Evolutionary conservation across 2,113 vertebrate genomes (phyloP).

Genomic region (Heloderma charlesbogerti): DNA sequence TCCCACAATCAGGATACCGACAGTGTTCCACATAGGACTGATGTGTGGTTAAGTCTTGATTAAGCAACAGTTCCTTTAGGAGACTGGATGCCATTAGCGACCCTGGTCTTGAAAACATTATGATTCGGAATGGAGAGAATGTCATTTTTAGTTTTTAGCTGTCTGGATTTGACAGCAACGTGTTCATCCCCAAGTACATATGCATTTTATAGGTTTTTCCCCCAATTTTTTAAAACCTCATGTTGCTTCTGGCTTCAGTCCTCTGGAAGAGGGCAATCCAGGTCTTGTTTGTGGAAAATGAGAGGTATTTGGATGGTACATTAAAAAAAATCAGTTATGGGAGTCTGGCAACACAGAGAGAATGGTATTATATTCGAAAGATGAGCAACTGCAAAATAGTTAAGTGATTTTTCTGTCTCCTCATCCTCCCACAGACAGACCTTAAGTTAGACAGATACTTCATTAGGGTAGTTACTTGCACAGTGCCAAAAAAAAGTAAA

Average conservation of each 20-base stretch:
- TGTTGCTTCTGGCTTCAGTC: not conserved
- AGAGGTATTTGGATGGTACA: constrained; percentile 8
- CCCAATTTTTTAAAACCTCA: not conserved
- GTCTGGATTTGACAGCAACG: not conserved
- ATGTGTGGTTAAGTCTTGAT: not conserved
- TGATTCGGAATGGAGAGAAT: not conserved
- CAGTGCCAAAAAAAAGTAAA: not conserved
- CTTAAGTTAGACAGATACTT: not conserved
- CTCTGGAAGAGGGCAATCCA: constrained; percentile 1
- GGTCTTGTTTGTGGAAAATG: constrained; percentile 19
- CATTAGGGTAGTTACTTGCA: not conserved
- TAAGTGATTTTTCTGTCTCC: not conserved
- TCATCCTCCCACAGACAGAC: not conserved
- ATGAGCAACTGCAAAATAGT: not conserved
- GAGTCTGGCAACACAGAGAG: not conserved
- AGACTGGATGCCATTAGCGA: not conserved
- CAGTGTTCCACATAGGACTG: not conserved
- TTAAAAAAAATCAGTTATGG: not conserved
- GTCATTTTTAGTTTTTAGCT: not conserved
- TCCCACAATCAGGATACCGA: not conserved
- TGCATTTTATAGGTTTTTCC: not conserved
- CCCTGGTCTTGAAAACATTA: not conserved
- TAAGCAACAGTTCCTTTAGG: not conserved
- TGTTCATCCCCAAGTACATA: not conserved
- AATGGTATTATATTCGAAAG: not conserved